phyloP scores from a whole-genome alignment of 2,113 vertebrate species.

The Tor tambroides region DNA sequence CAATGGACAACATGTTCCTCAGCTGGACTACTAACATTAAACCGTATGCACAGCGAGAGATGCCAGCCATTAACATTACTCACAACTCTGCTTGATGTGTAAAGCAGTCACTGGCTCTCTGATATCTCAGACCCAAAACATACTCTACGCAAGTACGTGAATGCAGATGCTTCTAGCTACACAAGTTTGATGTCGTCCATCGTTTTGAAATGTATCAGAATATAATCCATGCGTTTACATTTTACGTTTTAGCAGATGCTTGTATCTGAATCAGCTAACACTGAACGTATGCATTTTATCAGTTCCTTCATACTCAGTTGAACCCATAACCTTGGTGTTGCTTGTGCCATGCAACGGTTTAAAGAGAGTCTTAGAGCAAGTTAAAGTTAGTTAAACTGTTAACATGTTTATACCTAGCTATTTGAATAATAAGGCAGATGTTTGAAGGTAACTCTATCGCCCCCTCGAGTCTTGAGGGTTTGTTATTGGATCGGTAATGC shows the following conservation, averaged over 20 bases:
- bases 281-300: background rate
- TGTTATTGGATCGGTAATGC: background rate
- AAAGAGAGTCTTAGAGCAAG: background rate
- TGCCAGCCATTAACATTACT: background rate
- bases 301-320: background rate
- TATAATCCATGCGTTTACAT: background rate
- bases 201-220: background rate
- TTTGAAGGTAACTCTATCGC: background rate
- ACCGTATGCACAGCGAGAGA: constrained; percentile 12
- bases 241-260: background rate
- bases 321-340: background rate
- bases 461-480: background rate
- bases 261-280: background rate
- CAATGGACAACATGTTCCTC: constrained; percentile 9
- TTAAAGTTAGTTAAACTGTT: background rate
- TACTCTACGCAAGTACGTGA: background rate
- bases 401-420: background rate
- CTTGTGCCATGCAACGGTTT: background rate
- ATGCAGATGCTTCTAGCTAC: background rate
- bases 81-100: constrained; percentile 11
- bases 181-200: background rate
- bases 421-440: background rate
- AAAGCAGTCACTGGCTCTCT: constrained; percentile 17
- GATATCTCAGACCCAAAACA: constrained; percentile 6
- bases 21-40: constrained; percentile 46